Conservation (phyloP, 92 coral and sea anemone species). For the Hydrozoanthus gracilis region DNA sequence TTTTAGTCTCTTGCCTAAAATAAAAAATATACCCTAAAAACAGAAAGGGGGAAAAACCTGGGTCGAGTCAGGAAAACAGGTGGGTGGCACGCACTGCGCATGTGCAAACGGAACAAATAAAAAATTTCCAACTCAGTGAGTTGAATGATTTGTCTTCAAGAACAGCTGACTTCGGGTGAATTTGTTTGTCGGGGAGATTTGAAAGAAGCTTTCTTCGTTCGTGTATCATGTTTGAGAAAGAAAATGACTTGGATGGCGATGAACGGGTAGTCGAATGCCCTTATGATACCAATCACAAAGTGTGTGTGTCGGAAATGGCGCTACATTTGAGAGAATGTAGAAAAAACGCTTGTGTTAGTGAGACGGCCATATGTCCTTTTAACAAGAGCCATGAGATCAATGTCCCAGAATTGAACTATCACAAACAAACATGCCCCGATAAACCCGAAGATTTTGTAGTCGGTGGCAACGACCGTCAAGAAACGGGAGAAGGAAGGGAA, state of each 20-base stretch:
- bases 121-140: constrained; percentile 83
- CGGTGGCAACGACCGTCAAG: constrained; percentile 33
- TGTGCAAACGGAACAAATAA: constrained; percentile 84
- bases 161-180: constrained; percentile 91
- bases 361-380: constrained; percentile 93
- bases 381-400: constrained; percentile 75
- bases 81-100: constrained; percentile 86
- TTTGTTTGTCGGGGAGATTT: constrained; percentile 81
- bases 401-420: constrained; percentile 85
- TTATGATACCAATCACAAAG: constrained; percentile 78
- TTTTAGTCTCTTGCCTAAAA: constrained; percentile 36
- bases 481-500: constrained; percentile 34
- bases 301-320: constrained; percentile 71
- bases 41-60: constrained; percentile 59
- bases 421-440: constrained; percentile 72
- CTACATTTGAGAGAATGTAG: constrained; percentile 89
- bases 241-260: constrained; percentile 75
- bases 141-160: constrained; percentile 91
- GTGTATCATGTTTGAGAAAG: constrained; percentile 85
- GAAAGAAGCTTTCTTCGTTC: constrained; percentile 67
- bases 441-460: constrained; percentile 55
- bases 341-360: constrained; percentile 68
- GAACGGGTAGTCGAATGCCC: constrained; percentile 83
- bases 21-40: background rate
- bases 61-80: constrained; percentile 69